Percentiles rank a stretch among this genome's conserved stretches.
These are phyloP conservation scores for Opisthocomus hoazin DNA, from an alignment of 2,113 vertebrate genomes.

Conservation along the genomic window DNA sequence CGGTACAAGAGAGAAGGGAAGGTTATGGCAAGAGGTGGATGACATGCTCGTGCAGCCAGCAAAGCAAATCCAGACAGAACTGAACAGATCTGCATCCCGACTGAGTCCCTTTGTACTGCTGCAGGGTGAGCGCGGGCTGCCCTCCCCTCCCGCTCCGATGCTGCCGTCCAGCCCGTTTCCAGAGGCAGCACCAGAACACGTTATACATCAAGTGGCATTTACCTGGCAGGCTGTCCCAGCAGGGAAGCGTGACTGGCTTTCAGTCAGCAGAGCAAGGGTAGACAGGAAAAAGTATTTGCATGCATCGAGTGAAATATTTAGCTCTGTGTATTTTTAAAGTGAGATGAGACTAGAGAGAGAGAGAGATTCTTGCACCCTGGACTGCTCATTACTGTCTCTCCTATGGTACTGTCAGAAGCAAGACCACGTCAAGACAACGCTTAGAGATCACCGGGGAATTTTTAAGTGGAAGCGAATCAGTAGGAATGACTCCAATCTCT, in stretches of 20 bases:
- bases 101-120: not conserved
- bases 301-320: not conserved
- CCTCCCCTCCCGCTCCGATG: not conserved
- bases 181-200: not conserved
- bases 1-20: not conserved
- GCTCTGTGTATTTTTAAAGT: not conserved
- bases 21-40: not conserved
- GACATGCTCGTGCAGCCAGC: not conserved
- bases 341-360: not conserved
- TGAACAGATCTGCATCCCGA: not conserved
- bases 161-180: not conserved
- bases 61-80: not conserved
- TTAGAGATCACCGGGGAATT: not conserved
- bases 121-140: rapidly evolving
- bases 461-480: not conserved
- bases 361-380: not conserved
- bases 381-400: not conserved
- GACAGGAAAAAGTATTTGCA: not conserved
- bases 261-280: not conserved
- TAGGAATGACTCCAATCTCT: not conserved
- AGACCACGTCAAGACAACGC: not conserved
- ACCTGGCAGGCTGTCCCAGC: not conserved
- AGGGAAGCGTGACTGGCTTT: not conserved
- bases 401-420: not conserved
- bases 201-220: not conserved